These are phyloP conservation scores for Teinopalpus imperialis DNA, from an alignment of 2,888 invertebrate species.

Conservation along the genomic window DNA sequence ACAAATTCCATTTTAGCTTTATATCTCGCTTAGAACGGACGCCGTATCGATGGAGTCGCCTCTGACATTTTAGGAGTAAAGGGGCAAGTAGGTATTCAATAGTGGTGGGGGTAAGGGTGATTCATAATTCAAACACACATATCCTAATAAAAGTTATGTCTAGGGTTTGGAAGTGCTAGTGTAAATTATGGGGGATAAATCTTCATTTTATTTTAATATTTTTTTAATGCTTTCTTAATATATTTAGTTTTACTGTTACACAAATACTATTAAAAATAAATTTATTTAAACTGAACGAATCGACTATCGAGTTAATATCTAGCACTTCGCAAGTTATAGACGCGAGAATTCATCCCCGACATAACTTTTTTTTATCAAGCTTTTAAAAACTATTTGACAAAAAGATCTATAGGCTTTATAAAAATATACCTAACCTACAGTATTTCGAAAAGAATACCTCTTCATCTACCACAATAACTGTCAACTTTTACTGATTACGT, in stretches of 20 bases:
- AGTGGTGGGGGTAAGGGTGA: slow-evolving; percentile 64
- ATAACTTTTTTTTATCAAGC: slow-evolving; percentile 28
- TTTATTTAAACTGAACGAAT: too few species aligned
- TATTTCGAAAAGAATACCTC: slow-evolving; percentile 49
- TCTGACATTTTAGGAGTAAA: slow-evolving; percentile 50
- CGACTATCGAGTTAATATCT: slow-evolving; percentile 11
- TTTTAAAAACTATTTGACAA: slow-evolving; percentile 29
- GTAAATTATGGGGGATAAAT: too few species aligned
- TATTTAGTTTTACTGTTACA: too few species aligned
- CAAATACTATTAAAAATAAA: too few species aligned
- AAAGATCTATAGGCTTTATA: slow-evolving; percentile 44
- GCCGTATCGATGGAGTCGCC: slow-evolving; percentile 72
- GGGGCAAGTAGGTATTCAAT: slow-evolving; percentile 34
- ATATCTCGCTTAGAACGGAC: slow-evolving; percentile 78
- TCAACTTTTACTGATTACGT: slow-evolving; percentile 12
- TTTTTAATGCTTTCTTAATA: too few species aligned
- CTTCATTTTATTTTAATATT: too few species aligned
- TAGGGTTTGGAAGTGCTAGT: slow-evolving; percentile 47
- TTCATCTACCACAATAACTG: slow-evolving; percentile 35
- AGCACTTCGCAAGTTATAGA: slow-evolving; percentile 48
- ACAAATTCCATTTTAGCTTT: slow-evolving; percentile 66
- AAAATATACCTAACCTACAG: slow-evolving; percentile 59
- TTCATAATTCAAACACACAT: slow-evolving; percentile 45
- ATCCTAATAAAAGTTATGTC: slow-evolving; percentile 35
- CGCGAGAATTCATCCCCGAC: slow-evolving; percentile 63